Base-by-base conservation (phyloP, 1,140 invertebrate species). In the Solenopsis fugax region DNA sequence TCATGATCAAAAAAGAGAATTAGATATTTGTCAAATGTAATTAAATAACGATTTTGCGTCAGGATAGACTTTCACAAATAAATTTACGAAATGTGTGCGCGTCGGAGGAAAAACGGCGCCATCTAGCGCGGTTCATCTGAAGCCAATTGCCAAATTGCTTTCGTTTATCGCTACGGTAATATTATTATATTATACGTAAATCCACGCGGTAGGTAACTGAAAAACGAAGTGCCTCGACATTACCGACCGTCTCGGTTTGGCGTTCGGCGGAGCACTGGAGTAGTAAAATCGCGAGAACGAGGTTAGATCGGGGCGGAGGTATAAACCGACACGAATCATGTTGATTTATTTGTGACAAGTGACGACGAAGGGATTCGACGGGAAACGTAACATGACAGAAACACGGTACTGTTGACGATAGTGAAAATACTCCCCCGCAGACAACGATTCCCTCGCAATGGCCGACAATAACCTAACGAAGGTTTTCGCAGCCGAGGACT, bases 401-500 rank as follows among this genome's bases (percentile, higher is more conserved):
- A 10, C 50, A 81, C 34, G 37, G 10, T 69, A 37, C 24, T 71
- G 21, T 71, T 71, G 21, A 71, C 54, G 67, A 58, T 34, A 81
- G 37, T 56, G 45, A 50, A 69, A 58, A 29, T 16, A 13, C n/a
- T 69, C n/a, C 0, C 21, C 21, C n/a, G 34, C 21, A 21, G n/a
- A n/a, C 24, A 10, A 85, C 73, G 58, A 72, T 64, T 34, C 62
- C 78, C 76, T 78, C 58, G 91, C 65, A 21, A 95, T 95, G 94
- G 91, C 93, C 45, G 94, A 95, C 76, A 87, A 90, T 81, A 87
- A 89, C 13, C 88, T 93, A 24, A 76, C 87, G 16, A 94, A 94
- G 78, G 91, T 92, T 88, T 94, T 95, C 62, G 92, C 93, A 12
- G 85, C 91, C 5, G 91, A 95, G 48, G 95, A 95, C 86, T 96